Evolutionary conservation across 2,113 vertebrate genomes (phyloP).

Genomic region (Sylvietta virens): DNA sequence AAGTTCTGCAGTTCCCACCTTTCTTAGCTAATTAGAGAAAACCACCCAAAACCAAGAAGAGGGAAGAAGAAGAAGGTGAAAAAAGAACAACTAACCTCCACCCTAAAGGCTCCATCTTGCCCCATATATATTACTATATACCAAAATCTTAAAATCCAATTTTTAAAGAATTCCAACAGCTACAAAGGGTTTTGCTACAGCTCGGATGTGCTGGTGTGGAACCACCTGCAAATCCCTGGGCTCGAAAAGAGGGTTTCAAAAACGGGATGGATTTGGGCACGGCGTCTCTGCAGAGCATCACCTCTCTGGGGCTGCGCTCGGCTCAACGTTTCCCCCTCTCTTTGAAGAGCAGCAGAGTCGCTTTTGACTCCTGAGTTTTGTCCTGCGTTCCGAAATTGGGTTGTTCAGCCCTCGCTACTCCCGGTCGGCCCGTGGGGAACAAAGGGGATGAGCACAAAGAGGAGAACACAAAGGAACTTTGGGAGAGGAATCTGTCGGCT

Average conservation of each 20-base stretch:
- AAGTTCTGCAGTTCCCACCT: no score
- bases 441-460: neutral
- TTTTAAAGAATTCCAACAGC: no score
- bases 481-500: neutral
- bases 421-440: accelerated
- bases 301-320: neutral
- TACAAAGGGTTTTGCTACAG: neutral
- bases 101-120: no score
- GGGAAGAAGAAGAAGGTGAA: no score
- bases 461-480: neutral
- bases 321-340: neutral
- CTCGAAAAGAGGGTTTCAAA: neutral
- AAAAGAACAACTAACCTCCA: no score
- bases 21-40: no score
- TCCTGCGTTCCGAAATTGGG: neutral
- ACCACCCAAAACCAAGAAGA: no score
- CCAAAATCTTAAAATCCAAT: no score
- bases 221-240: neutral
- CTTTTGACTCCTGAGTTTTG: neutral
- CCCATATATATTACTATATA: no score
- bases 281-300: neutral
- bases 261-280: neutral
- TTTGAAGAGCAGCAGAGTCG: neutral
- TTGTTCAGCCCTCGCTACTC: neutral
- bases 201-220: accelerated